Base-by-base conservation (phyloP, 2,888 invertebrate genomes). In the Eupithecia tripunctaria region DNA sequence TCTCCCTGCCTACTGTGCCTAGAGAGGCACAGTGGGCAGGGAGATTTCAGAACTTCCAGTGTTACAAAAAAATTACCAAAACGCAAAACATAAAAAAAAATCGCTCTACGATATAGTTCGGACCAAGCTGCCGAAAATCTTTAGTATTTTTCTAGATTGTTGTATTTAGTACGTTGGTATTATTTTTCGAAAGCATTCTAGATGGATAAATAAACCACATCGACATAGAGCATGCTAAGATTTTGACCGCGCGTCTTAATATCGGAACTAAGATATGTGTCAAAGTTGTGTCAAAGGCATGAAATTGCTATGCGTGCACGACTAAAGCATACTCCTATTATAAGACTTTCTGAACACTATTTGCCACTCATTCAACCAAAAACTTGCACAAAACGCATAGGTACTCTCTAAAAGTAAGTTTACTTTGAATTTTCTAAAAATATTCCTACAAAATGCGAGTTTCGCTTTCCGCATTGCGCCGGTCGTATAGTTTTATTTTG, bases 401-500 rank as follows among this genome's bases (percentile, higher is more conserved):
- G 32, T 32, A 25, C 6, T n/a, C 38, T 25, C 21, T 41, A 27
- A 56, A 59, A 29, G 59, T 32, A 15, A 59, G 59, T 21, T 8
- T 67, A 36, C 60, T 75, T 73, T 72, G 71, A 71, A 73, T 72
- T 76, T 64, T 67, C 72, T 25, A 63, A 29, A 75, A 77, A 68
- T 68, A 70, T 70, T 71, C 63, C 70, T 59, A 27, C 67, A 64
- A 65, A 64, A 77, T 72, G 68, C 71, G 73, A 67, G 68, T 76
- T 77, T 70, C 72, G 74, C 77, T 78, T 82, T 82, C 86, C 82
- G 82, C 85, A 84, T 71, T 80, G 82, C 81, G 77, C 74, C 72
- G 68, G 43, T 63, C 68, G 68, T 82, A 87, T 90, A 88, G 81
- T 79, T 67, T 76, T 79, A 85, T 89, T 91, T 90, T 86, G 86